These are phyloP conservation scores for Spilarctia lutea DNA, from an alignment of 2,888 invertebrate species.

Conservation along the genomic window DNA sequence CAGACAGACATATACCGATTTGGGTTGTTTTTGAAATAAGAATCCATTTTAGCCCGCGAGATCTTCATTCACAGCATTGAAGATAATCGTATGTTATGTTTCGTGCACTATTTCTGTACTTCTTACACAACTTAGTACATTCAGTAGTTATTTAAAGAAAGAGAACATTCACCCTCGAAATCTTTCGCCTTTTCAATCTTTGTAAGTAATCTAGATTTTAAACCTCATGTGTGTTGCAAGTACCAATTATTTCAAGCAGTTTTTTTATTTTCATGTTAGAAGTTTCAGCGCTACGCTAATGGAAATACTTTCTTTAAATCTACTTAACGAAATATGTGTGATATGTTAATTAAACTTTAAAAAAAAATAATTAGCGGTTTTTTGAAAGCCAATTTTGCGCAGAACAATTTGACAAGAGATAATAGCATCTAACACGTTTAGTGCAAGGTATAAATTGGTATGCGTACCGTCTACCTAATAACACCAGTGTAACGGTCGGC, in stretches of 20 bases:
- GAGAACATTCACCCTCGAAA: neutral
- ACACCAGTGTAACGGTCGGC: conserved; percentile 47
- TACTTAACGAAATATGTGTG: conserved; percentile 30
- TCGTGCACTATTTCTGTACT: neutral
- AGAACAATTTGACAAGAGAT: neutral
- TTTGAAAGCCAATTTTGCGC: conserved; percentile 48
- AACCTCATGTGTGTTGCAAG: neutral
- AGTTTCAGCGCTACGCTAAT: conserved; percentile 8
- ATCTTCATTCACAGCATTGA: no score
- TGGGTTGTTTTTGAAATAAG: no score
- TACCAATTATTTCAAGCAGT: neutral
- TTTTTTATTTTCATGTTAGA: conserved; percentile 7
- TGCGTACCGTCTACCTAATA: conserved; percentile 26
- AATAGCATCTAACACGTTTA: conserved; percentile 20
- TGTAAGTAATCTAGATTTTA: neutral
- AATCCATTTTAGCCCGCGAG: no score
- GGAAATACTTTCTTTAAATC: conserved; percentile 41
- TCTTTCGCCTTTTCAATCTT: neutral
- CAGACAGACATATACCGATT: no score
- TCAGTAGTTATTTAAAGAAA: neutral
- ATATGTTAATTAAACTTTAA: conserved; percentile 42
- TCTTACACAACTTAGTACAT: neutral
- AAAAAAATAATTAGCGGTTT: conserved; percentile 42
- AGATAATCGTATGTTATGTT: neutral
- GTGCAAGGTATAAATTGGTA: conserved; percentile 23